Evolutionary conservation across 2,797 vertebrate genomes (phyloP).

Genomic region (Coranthus polyacanthus): DNA sequence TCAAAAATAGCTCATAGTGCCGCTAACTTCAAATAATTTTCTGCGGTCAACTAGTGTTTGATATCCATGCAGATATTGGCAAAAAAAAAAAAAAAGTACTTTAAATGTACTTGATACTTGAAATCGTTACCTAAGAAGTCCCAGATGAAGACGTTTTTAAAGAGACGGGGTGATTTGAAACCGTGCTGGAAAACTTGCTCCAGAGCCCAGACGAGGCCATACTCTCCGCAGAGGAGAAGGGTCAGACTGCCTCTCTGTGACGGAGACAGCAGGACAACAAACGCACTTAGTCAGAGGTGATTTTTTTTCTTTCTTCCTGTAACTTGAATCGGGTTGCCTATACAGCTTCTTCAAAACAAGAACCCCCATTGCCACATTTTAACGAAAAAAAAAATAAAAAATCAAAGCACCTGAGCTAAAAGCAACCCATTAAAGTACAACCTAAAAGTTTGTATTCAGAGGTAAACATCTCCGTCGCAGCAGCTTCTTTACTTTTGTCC

Average conservation of each 20-base stretch:
- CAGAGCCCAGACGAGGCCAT: conserved; percentile 95
- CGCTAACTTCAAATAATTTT: too few relatives aligned
- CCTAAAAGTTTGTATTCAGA: too few relatives aligned
- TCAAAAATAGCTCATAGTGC: too few relatives aligned
- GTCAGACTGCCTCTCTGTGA: conserved; percentile 96
- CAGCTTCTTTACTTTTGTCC: conserved; percentile 7
- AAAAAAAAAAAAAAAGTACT: too few relatives aligned
- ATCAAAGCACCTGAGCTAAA: background rate
- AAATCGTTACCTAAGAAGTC: conserved; percentile 93
- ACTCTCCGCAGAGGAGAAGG: conserved; percentile 95
- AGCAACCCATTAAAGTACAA: conserved; percentile 7
- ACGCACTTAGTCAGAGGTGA: background rate
- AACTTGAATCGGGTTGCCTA: background rate
- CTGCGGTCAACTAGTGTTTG: background rate
- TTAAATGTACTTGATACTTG: too few relatives aligned
- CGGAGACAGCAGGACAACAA: conserved; percentile 31
- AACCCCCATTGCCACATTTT: too few relatives aligned
- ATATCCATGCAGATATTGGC: background rate
- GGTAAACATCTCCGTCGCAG: too few relatives aligned
- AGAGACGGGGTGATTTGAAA: conserved; percentile 97
- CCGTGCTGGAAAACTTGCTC: conserved; percentile 99
- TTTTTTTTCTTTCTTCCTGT: background rate
- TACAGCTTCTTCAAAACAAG: background rate
- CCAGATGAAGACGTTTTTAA: conserved; percentile 99
- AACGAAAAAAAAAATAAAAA: background rate